Evolutionary conservation across 2,888 invertebrate species (phyloP), one percentile per base, ranked within the genome.

Genomic region (Microchrysa polita): DNA sequence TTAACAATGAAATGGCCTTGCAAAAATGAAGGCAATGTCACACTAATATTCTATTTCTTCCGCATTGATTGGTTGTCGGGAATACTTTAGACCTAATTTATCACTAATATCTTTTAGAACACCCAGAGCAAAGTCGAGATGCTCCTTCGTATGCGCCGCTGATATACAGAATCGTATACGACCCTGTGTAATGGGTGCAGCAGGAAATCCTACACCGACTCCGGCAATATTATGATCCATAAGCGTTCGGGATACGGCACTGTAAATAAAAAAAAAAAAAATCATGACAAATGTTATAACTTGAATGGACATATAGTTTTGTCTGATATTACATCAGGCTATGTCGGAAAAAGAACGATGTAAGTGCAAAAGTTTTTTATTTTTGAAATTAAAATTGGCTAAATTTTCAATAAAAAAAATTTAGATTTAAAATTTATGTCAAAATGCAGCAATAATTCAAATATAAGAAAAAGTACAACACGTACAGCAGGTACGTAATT

Each of bases 141-240:
- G 96, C 84, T 93, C 94, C 86, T 96, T 95, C 72, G 96, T 93
- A 85, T 98, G 98, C 23, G 96, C 92, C 72, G 98, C 97, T 67
- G 97, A 98, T 76, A 99, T 86, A 83, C 99, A 99, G 86, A 98
- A 96, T 79, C 97, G 88, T 79, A 95, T 95, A 80, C 98, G 89
- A 42, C 95, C 94, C 86, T 93, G 92, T 87, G 93, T 92, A 78
- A 99, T 89, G 60, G 97, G 95, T 67, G 98, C 98, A 74, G 98
- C 98, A 73, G 98, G 98, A 86, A 97, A 98, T 77, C 98, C 98
- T 73, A 98, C 98, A 75, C 98, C 97, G 9, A 98, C 98, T n/a
- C 93, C 90, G 72, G 97, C 98, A 76, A 99, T 90, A 78, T 94
- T 92, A 77, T 91, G 88, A 80, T 89, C 89, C 72, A 93, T 90